Base-by-base conservation (phyloP, 2,797 vertebrate species). In the Hippoglossus hippoglossus region DNA sequence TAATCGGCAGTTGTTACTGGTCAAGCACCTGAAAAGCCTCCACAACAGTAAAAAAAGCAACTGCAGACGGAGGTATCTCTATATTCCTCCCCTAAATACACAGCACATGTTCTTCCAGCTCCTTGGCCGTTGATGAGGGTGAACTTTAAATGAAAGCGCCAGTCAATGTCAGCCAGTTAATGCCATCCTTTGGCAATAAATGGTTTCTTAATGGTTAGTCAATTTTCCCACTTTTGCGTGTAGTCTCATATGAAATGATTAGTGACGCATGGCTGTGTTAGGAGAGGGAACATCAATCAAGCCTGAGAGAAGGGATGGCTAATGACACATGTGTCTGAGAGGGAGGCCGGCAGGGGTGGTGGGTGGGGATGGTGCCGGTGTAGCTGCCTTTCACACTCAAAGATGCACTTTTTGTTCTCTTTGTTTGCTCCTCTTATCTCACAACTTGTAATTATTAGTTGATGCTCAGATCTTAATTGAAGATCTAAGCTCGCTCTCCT, bases 181-280 rank as follows among this genome's bases (percentile, higher is more conserved):
- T 75, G 69, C 65, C 3, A 59, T 87, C 75, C 76, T 81, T 83
- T 79, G 80, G 72, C 82, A 82, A 89, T 85, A 82, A 91, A 91
- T 89, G 83, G 69, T 71, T 87, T 89, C 82, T 90, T 89, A 90
- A 91, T 90, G 83, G 83, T 84, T 84, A 82, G 84, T 91, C 82
- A 84, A 85, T 91, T 86, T 87, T 77, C 80, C 57, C 81, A 83
- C 75, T 87, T 89, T 83, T 86, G 74, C 47, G 21, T 59, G 64
- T 72, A 62, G 83, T 82, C 87, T 87, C 77, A 61, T 86, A 89
- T 90, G 79, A 91, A 91, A 91, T 91, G 88, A 93, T 93, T 91
- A 91, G 92, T 82, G 89, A 90, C 25, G 82, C 90, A 79, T 80
- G 89, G 74, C 82, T 82, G 84, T 86, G 82, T 87, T 62, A 63